phyloP scores from a whole-genome alignment of 2,113 vertebrate genomes.

The Syrrhaptes paradoxus region DNA sequence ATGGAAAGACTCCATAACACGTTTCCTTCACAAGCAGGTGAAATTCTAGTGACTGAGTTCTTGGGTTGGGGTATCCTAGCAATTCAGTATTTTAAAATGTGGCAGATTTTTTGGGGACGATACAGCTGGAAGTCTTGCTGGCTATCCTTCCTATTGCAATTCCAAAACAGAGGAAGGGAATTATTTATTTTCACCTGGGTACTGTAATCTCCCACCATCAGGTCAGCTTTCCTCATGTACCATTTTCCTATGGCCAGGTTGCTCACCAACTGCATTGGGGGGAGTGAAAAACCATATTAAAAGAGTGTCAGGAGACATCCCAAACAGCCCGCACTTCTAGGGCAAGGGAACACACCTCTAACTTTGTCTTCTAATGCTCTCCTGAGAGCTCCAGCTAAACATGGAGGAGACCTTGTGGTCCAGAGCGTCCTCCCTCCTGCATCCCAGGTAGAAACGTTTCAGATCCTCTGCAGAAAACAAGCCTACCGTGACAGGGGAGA shows the following conservation, averaged over 20 bases:
- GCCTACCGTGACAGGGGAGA: neutral
- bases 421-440: neutral
- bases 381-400: neutral
- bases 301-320: neutral
- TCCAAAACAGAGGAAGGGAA: neutral
- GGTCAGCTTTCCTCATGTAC: neutral
- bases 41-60: neutral
- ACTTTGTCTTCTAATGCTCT: neutral
- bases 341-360: neutral
- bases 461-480: neutral
- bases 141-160: neutral
- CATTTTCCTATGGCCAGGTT: neutral
- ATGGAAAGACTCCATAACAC: neutral
- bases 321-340: neutral
- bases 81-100: neutral
- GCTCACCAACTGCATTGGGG: neutral
- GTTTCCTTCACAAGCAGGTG: neutral
- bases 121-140: neutral
- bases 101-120: neutral
- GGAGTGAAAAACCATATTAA: neutral
- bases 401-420: neutral
- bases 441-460: neutral
- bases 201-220: neutral
- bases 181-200: neutral
- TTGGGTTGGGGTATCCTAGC: rapidly evolving